Percentiles rank a stretch among this genome's conserved stretches.
Evolutionary conservation across 2,888 invertebrate genomes (phyloP).

Genomic region (Coelogynopora nodosa): DNA sequence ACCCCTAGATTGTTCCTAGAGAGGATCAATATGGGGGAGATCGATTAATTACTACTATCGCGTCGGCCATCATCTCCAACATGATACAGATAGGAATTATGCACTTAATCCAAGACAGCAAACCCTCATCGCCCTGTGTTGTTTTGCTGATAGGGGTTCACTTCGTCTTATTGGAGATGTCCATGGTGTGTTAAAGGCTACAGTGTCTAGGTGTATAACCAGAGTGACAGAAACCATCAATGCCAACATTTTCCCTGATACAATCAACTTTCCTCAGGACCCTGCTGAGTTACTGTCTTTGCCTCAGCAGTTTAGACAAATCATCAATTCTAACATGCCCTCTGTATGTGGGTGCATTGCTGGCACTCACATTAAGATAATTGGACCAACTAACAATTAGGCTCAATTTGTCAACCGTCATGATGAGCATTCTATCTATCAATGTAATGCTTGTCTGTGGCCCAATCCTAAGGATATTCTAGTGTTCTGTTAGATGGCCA

Average conservation of each 20-base stretch:
- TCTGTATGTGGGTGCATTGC: conserved; percentile 29
- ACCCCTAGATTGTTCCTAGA: neutral
- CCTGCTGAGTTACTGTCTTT: neutral
- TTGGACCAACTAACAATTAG: conserved; percentile 35
- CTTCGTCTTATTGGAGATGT: neutral
- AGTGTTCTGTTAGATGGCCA: conserved; percentile 36
- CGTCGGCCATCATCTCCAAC: neutral
- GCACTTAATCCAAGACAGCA: neutral
- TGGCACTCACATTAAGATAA: conserved; percentile 40
- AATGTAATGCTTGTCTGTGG: conserved; percentile 44
- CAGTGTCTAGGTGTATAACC: neutral
- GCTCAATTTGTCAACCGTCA: conserved; percentile 43
- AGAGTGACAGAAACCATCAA: neutral
- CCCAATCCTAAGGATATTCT: conserved; percentile 6
- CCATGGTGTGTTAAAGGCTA: neutral
- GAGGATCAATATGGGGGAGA: conserved; percentile 4
- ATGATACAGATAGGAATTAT: neutral
- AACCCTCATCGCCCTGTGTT: neutral
- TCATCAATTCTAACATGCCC: neutral
- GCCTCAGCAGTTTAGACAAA: neutral
- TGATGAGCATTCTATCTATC: neutral
- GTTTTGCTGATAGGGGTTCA: neutral
- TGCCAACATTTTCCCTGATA: neutral
- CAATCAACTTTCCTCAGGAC: neutral
- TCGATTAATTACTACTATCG: too few relatives aligned